Conservation (phyloP, 2,113 vertebrate species). For the Heliornis fulica region DNA sequence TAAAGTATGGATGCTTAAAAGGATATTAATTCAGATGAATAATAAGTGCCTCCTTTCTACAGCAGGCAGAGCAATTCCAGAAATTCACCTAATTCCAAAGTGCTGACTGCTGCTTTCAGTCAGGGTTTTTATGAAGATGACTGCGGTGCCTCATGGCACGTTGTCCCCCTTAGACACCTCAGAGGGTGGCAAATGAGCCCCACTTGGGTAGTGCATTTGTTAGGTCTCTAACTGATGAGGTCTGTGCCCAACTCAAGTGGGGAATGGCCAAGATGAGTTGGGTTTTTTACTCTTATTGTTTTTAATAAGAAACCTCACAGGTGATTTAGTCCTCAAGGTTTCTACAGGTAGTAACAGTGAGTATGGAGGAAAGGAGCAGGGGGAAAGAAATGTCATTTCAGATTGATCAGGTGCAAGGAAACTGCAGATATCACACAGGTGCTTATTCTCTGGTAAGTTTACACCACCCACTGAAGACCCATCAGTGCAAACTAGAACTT, state of each 20-base stretch:
- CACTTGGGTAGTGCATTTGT: fast-evolving
- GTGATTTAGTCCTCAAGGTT: not conserved
- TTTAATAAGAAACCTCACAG: not conserved
- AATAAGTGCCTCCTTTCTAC: not conserved
- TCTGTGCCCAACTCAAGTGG: not conserved
- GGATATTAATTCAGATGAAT: not conserved
- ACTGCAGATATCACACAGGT: not conserved
- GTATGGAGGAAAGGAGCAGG: not conserved
- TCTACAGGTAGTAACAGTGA: not conserved
- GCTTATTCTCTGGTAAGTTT: not conserved
- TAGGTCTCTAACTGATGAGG: not conserved
- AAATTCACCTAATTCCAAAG: not conserved
- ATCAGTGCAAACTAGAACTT: not conserved
- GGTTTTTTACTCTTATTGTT: no score
- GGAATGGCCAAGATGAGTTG: not conserved
- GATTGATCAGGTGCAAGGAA: not conserved
- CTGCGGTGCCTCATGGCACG: not conserved
- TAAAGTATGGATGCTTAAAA: not conserved
- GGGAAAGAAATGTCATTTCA: not conserved
- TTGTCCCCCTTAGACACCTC: not conserved
- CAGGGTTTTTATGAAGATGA: not conserved
- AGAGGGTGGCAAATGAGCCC: not conserved
- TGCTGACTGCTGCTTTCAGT: not conserved
- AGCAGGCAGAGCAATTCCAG: not conserved
- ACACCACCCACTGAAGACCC: not conserved